Base-by-base conservation (phyloP, 2,797 vertebrate species). In the Australoheros facetus region DNA sequence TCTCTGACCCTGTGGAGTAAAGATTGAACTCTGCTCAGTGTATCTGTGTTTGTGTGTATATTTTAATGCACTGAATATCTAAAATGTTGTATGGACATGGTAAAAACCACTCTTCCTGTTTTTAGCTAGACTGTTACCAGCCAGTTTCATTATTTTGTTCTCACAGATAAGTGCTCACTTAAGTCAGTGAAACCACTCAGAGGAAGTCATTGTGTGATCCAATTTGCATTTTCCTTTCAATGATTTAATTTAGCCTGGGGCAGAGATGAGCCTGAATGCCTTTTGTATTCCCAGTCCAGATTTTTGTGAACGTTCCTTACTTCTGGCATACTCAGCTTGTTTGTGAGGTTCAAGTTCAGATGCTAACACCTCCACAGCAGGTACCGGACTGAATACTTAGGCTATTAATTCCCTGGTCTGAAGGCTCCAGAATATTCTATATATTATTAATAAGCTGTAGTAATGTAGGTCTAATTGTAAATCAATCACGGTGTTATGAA, bases 391-490 rank as follows among this genome's bases (percentile, higher is more conserved):
- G 78, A 88, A 81, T 78, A 70, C 55, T 56, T 28, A 2, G 6
- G 34, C 56, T 71, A 45, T 90, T 72, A 77, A 85, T 80, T 75
- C 70, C 9, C 73, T 48, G 9, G 2, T 71, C 48, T 75, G 77
- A 88, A 66, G 34, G 83, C 81, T 77, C 77, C 34, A 74, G 78
- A 82, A 78, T 87, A 79, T 86, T 85, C 53, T 21, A 34, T 80
- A 60, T 83, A 87, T 88, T 77, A 84, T 87, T 82, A 78, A 86
- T 84, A 76, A 83, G 69, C 81, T 37, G n/a, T 80, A 48, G 81
- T 80, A 79, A 81, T 88, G 83, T 82, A 77, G 81, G 77, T 80
- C 86, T 87, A 88, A 92, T 94, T 90, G 86, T 85, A 89, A 89
- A 90, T 88, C 87, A 88, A 82, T 89, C 73, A 80, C 6, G n/a